phyloP scores from a whole-genome alignment of 2,113 vertebrate species.

The Megaceryle maxima region DNA sequence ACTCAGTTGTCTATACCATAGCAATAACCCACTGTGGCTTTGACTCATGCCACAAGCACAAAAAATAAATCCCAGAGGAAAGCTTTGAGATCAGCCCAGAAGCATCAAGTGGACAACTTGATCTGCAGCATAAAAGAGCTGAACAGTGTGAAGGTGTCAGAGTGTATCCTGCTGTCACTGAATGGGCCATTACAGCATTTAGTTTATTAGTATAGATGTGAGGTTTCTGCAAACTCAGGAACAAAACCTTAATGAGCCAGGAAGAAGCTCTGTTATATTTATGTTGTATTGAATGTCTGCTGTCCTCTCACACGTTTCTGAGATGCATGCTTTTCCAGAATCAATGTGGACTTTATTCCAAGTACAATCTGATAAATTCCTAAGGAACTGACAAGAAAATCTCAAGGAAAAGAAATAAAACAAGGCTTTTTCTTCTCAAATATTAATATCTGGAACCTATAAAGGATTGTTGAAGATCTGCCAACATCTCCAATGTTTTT shows the following conservation, averaged over 20 bases:
- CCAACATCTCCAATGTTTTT: conserved; percentile 37
- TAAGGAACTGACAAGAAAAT: not conserved
- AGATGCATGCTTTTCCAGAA: not conserved
- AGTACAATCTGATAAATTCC: not conserved
- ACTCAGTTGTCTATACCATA: not conserved
- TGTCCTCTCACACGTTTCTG: not conserved
- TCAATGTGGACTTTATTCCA: not conserved
- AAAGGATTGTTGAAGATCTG: not conserved
- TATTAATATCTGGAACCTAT: not conserved
- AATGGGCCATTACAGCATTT: not conserved
- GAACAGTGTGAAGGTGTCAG: not conserved
- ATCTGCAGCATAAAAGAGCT: not conserved
- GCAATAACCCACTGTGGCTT: not conserved
- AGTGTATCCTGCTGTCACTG: not conserved
- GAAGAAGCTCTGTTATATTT: not conserved
- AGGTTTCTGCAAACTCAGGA: not conserved
- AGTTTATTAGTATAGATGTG: not conserved
- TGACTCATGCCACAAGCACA: not conserved
- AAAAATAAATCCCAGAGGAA: not conserved
- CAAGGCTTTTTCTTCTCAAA: not conserved
- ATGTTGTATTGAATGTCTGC: fast-evolving
- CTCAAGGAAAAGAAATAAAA: not conserved
- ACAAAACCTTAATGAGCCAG: not conserved
- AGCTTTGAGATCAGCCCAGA: not conserved
- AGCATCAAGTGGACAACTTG: not conserved